These are phyloP conservation scores for Protonibea diacanthus DNA, from an alignment of 2,797 vertebrate species.

Conservation along the genomic window DNA sequence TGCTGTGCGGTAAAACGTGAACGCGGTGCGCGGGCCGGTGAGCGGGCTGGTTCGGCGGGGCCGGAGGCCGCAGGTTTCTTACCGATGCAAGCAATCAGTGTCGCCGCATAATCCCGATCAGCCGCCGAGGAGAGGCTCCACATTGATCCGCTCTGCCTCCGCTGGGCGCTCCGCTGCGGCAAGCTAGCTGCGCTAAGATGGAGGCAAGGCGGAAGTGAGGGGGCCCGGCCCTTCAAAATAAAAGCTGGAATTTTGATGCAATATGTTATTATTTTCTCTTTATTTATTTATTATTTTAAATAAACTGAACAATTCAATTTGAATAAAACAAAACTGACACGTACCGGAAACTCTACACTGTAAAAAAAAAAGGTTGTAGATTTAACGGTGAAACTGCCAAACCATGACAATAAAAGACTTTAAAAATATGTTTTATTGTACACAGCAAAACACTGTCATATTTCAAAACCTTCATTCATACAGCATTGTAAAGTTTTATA, in stretches of 20 bases:
- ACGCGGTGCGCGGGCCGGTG: not conserved
- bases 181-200: constrained; percentile 57
- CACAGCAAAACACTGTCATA: too few species aligned
- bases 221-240: constrained; percentile 45
- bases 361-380: too few species aligned
- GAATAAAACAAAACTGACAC: too few species aligned
- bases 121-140: constrained; percentile 54
- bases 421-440: too few species aligned
- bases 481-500: too few species aligned
- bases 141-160: constrained; percentile 77
- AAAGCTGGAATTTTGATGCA: constrained; percentile 1
- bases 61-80: constrained; percentile 50
- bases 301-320: not conserved
- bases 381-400: too few species aligned
- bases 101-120: constrained; percentile 74
- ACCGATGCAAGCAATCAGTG: constrained; percentile 65
- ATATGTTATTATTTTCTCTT: not conserved
- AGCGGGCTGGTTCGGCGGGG: not conserved
- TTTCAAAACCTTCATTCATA: too few species aligned
- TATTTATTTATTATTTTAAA: too few species aligned
- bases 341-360: too few species aligned
- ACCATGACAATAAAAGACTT: too few species aligned
- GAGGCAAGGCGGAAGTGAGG: constrained; percentile 32
- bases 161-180: constrained; percentile 50
- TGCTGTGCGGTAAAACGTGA: constrained; percentile 26